Evolutionary conservation across 2,797 vertebrate species (phyloP), one percentile per base, ranked within the genome.

Genomic region (Sphaeramia orbicularis): DNA sequence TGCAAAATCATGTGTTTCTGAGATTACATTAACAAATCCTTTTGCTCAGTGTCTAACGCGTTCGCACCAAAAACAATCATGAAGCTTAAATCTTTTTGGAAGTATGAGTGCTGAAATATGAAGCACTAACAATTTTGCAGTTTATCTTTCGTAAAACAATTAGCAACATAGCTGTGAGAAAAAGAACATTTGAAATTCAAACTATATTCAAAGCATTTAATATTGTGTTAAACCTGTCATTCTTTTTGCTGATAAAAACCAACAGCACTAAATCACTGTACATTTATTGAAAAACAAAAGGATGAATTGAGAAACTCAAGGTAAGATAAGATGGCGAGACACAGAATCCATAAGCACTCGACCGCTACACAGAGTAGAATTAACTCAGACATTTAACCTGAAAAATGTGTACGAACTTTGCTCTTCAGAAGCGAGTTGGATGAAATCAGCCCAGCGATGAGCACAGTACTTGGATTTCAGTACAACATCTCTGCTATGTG

Each of bases 331-430:
- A 57, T 9, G 59, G 61, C 27, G 70, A 55, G 73, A 72, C 53
- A 30, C 24, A 37, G 71, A 63, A 69, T 63, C 64, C 48, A 65
- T 45, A 51, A 50, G 12, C 43, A 78, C 57, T 64, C 10, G 7
- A 72, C 40, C 67, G 66, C 18, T 68, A 41, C 50, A 50, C 41
- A 37, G 36, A 54, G 58, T 16, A 58, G 40, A n/a, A 50, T 48
- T 58, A 54, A 69, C 19, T 9, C 1, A 1, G 44, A 63, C 38
- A 51, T 64, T 75, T 73, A 72, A 75, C 61, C 69, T 84, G 51
- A 44, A 36, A 68, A 55, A 56, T 63, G 37, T 61, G 18, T 37
- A 15, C 61, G 56, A 63, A 71, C 51, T 67, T 43, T 42, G 15
- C 35, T 57, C 58, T 68, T 65, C 42, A 76, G 55, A 51, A 13